These are phyloP conservation scores for Parthenolecanium corni DNA, from an alignment of 2,888 invertebrate genomes.

Conservation along the genomic window DNA sequence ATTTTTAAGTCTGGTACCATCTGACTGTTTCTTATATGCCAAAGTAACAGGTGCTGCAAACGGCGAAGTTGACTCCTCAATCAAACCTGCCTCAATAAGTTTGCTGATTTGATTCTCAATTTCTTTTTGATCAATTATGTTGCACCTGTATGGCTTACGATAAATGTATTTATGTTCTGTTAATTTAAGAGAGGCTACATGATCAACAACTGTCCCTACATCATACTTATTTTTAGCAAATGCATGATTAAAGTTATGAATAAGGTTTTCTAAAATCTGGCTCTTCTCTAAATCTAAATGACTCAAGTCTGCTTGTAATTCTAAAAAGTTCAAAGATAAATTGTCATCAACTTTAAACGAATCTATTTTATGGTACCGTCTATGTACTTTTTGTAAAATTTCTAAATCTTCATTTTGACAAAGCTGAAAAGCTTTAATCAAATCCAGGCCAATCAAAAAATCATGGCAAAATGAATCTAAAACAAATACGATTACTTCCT, in stretches of 20 bases:
- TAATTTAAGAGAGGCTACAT: conserved; percentile 1
- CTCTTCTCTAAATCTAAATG: background rate
- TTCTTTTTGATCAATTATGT: conserved; percentile 10
- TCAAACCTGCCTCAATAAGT: background rate
- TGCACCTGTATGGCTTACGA: conserved; percentile 17
- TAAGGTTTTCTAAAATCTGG: background rate
- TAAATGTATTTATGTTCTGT: background rate
- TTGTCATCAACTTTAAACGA: background rate
- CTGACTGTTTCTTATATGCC: background rate
- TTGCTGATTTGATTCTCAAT: background rate
- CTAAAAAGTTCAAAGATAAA: background rate
- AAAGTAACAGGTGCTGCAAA: background rate
- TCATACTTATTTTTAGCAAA: background rate
- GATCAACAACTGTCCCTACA: background rate
- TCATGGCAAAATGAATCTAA: background rate
- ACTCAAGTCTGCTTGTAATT: background rate
- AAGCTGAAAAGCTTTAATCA: background rate
- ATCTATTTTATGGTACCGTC: background rate
- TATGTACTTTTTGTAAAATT: background rate
- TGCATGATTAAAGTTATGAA: background rate
- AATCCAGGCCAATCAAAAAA: background rate
- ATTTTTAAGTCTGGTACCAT: background rate
- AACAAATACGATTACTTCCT: background rate
- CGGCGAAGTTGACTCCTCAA: too few species aligned
- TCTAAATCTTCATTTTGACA: background rate